Percentiles rank a stretch among this genome's conserved stretches.
These are phyloP conservation scores for Macropis europaea DNA, from an alignment of 2,888 invertebrate species.

Conservation along the genomic window DNA sequence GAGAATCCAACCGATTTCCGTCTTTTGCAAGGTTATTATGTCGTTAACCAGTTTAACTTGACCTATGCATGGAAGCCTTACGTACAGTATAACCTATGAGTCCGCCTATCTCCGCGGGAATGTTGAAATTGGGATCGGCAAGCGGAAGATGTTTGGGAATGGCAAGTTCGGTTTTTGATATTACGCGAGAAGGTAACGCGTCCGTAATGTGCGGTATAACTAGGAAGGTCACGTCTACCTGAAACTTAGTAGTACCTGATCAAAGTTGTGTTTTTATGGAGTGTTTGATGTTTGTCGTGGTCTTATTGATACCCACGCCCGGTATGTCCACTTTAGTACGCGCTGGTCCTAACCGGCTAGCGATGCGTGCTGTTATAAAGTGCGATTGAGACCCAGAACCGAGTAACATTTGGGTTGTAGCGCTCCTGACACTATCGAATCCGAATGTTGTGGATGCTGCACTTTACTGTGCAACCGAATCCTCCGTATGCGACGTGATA, in stretches of 20 bases:
- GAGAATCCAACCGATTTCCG: constrained; percentile 26
- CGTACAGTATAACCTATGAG: neutral
- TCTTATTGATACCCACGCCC: constrained; percentile 5
- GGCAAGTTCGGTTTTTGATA: neutral
- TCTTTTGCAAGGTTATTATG: neutral
- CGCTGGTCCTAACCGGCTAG: neutral
- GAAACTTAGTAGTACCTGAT: neutral
- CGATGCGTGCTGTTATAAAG: neutral
- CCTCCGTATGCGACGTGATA: too few relatives aligned
- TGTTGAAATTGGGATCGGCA: constrained; percentile 18
- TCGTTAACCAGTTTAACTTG: neutral
- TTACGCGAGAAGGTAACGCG: neutral
- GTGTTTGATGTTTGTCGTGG: neutral
- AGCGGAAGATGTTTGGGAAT: constrained; percentile 18
- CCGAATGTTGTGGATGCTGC: too few relatives aligned
- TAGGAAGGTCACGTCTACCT: neutral
- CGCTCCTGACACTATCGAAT: too few relatives aligned
- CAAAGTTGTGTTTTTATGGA: neutral
- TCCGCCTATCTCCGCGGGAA: neutral
- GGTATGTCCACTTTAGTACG: neutral
- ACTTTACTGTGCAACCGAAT: too few relatives aligned
- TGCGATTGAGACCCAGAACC: constrained; percentile 24
- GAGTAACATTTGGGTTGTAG: constrained; percentile 6
- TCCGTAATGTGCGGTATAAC: neutral
- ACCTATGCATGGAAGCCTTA: neutral